Evolutionary conservation across 2,888 invertebrate species (phyloP), one percentile per base, ranked within the genome.

Genomic region (Microchrysa polita): DNA sequence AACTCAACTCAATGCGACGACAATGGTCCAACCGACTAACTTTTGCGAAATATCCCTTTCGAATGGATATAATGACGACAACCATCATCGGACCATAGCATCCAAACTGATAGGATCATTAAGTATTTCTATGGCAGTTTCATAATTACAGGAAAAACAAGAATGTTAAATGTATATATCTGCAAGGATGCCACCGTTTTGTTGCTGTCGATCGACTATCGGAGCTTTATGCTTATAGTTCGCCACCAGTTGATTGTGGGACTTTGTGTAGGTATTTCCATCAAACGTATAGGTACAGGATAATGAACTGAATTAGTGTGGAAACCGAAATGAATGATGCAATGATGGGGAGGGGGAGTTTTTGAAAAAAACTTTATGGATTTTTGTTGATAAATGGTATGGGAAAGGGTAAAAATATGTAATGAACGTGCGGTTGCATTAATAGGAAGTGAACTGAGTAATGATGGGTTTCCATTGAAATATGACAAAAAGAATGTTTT

Each of bases 101-200:
- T 4, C n/a, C 22, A 55, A 22, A 55, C 55, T 20, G 55, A 55
- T 55, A 55, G 55, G 20, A 22, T 55, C 55, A 55, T 55, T 55
- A 55, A 55, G 55, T 16, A 55, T 22, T 55, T 55, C 48, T 16
- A 18, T 55, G 55, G 55, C 20, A 55, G 55, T 20, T 20, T 55
- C 55, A 55, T 55, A 55, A 55, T 55, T 55, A 55, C 55, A 55
- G 18, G 55, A 5, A 20, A 55, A 16, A 55, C 55, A 10, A 55
- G 55, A 55, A 55, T 22, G 4, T 5, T 20, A 20, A 55, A 55
- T 18, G 55, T 16, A n/a, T n/a, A n/a, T n/a, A n/a, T n/a, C n/a
- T n/a, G n/a, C n/a, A n/a, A n/a, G 48, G 16, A 48, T 48, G 27
- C 27, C 27, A 48, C 48, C 48, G n/a, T n/a, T n/a, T n/a, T n/a